phyloP scores from a whole-genome alignment of 2,888 invertebrate species.

The Alitta virens region DNA sequence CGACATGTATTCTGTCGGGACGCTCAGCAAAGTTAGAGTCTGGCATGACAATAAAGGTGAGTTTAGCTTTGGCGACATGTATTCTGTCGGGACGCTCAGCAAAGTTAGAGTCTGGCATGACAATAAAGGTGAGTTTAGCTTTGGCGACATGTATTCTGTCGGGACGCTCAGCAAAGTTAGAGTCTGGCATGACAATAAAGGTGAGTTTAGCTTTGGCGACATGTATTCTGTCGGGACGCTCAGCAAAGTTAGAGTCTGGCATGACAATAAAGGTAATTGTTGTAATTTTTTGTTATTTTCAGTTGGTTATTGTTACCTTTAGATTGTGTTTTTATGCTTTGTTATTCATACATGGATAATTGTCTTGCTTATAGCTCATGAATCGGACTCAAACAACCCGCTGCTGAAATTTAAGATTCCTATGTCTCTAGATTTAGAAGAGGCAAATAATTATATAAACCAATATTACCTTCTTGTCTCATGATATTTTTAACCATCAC shows the following conservation, averaged over 20 bases:
- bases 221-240: constrained; percentile 52
- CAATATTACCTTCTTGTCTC: too few relatives aligned
- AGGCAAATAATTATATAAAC: too few relatives aligned
- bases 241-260: constrained; percentile 53
- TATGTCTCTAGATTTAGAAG: too few relatives aligned
- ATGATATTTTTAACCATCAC: too few relatives aligned
- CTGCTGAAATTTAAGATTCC: too few relatives aligned
- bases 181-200: constrained; percentile 50
- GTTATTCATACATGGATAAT: too few relatives aligned
- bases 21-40: constrained; percentile 49
- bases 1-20: constrained; percentile 49
- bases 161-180: constrained; percentile 50
- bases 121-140: constrained; percentile 49
- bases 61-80: constrained; percentile 45
- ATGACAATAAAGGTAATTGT: constrained; percentile 53
- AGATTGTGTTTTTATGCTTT: too few relatives aligned
- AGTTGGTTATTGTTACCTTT: neutral
- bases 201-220: constrained; percentile 47
- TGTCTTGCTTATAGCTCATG: too few relatives aligned
- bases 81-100: constrained; percentile 50
- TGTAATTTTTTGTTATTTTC: neutral
- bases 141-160: constrained; percentile 45
- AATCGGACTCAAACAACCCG: too few relatives aligned
- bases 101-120: constrained; percentile 51
- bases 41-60: constrained; percentile 50